Evolutionary conservation across 2,113 vertebrate species (phyloP).

Genomic region (Dicentrarchus labrax): DNA sequence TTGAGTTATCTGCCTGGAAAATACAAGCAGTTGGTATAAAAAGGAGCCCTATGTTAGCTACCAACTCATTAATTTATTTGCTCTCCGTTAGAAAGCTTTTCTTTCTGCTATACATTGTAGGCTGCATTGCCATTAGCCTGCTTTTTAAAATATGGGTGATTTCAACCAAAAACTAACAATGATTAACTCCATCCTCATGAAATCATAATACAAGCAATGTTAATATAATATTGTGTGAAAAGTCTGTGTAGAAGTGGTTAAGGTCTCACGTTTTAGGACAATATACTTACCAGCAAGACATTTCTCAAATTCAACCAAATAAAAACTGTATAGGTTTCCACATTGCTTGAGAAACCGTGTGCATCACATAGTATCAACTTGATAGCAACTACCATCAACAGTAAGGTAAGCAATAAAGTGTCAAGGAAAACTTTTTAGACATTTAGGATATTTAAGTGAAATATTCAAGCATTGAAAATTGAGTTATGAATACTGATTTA

Average conservation of each 20-base stretch:
- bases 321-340: background rate
- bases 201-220: background rate
- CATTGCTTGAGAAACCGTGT: too few relatives aligned
- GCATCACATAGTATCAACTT: too few relatives aligned
- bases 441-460: too few relatives aligned
- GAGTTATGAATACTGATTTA: too few relatives aligned
- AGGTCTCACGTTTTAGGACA: background rate
- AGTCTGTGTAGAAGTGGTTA: background rate
- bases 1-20: background rate
- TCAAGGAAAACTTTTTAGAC: too few relatives aligned
- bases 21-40: background rate
- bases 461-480: too few relatives aligned
- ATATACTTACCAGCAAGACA: slow-evolving; percentile 1
- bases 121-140: background rate
- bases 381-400: too few relatives aligned
- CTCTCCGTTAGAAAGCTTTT: background rate
- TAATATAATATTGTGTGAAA: background rate
- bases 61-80: background rate
- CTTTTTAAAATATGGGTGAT: background rate
- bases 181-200: background rate
- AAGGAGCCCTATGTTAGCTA: background rate
- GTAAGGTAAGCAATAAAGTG: too few relatives aligned
- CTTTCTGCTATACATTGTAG: background rate
- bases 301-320: slow-evolving; percentile 17
- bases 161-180: background rate